Evolutionary conservation across 2,888 invertebrate species (phyloP), one percentile per base, ranked within the genome.

Genomic region (Drosophila cracens): DNA sequence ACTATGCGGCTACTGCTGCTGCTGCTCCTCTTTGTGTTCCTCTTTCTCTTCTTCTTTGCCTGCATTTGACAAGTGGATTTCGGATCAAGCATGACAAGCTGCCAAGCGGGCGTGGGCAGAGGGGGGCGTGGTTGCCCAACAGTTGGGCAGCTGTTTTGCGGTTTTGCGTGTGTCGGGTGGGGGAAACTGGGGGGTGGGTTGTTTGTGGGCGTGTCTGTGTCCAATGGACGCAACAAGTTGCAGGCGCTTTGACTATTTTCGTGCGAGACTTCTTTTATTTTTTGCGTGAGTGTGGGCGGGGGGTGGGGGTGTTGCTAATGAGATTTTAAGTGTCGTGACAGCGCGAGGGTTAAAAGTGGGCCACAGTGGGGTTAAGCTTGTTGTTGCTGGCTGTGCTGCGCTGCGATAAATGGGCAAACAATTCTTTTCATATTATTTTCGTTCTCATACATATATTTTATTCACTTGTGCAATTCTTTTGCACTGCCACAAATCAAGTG

Each of bases 401-500:
- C 25, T 25, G 25, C 25, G 25, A 70, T 69, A 77, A 77, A 73
- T 65, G 57, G 68, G 54, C 76, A 70, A 78, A 74, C 70, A 70
- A 57, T 74, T 77, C 34, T 31, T 18, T 29, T 49, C 21, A 46
- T 25, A 31, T 48, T 43, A 43, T 57, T 57, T 40, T 25, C 21
- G 18, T 33, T 54, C 34, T 52, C 36, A 16, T 27, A 56, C 64
- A 65, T 61, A 65, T 76, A 65, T 61, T 63, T 71, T 64, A 58
- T 74, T 75, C 81, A 59, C 57, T 62, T 70, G 68, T 70, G 70
- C 36, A 16, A 69, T 54, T 74, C 70, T 76, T 74, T 75, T 68
- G 73, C 82, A 70, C 86, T 56, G 88, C 81, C 80, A 77, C 83
- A 86, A 85, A 85, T 86, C 80, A 74, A 74, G 72, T 81, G 57